phyloP scores from a whole-genome alignment of 2,113 vertebrate genomes.

The Sceloporus tristichus region DNA sequence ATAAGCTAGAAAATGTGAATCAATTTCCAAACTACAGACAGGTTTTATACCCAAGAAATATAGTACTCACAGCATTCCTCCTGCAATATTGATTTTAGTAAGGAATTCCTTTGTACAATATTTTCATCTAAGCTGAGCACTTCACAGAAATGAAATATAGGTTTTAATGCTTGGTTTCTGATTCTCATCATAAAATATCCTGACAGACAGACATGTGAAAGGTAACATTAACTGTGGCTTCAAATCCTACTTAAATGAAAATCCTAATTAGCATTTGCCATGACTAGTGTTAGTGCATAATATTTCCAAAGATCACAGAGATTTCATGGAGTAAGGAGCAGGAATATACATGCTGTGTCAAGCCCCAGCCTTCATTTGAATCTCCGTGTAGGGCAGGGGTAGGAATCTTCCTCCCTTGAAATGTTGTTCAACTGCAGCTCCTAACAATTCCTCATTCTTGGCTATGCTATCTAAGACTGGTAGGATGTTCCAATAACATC shows the following conservation, averaged over 20 bases:
- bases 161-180: slow-evolving; percentile 36
- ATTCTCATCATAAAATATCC: slow-evolving; percentile 56
- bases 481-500: no score
- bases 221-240: slow-evolving; percentile 41
- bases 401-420: no score
- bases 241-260: neutral
- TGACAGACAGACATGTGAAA: slow-evolving; percentile 45
- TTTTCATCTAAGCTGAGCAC: slow-evolving; percentile 41
- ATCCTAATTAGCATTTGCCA: neutral
- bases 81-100: slow-evolving; percentile 55
- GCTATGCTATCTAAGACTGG: no score
- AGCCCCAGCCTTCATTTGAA: neutral
- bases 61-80: slow-evolving; percentile 19
- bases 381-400: no score
- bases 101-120: slow-evolving; percentile 40
- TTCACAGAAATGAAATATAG: slow-evolving; percentile 20
- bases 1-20: slow-evolving; percentile 38
- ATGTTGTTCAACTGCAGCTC: no score
- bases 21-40: slow-evolving; percentile 16
- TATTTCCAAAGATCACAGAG: neutral
- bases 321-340: neutral
- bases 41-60: slow-evolving; percentile 20
- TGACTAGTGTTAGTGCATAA: neutral
- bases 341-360: neutral
- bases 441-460: no score